Percentiles rank a stretch among this genome's conserved stretches.
Evolutionary conservation across 2,797 vertebrate genomes (phyloP).

Genomic region (Microchirus variegatus): DNA sequence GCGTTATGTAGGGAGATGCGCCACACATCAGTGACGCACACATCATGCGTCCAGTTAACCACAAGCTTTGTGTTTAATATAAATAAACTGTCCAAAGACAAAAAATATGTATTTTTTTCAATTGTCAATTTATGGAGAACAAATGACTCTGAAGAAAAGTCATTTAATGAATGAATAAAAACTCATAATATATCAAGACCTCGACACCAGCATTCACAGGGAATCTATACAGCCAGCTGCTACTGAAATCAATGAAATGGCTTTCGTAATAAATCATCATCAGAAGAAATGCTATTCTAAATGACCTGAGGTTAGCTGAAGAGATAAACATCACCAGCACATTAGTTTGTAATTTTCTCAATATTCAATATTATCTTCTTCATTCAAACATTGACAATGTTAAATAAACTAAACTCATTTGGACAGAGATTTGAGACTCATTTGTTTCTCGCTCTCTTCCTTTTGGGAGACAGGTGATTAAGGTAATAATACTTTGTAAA

Average conservation of each 20-base stretch:
- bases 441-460: constrained; percentile 9
- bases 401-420: constrained; percentile 59
- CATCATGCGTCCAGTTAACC: too few species aligned
- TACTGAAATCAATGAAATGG: constrained; percentile 42
- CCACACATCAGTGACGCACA: too few species aligned
- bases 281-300: constrained; percentile 42
- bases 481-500: not conserved
- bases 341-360: constrained; percentile 43
- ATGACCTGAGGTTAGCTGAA: constrained; percentile 37
- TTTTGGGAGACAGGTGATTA: constrained; percentile 11
- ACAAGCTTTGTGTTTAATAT: not conserved
- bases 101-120: not conserved
- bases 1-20: too few species aligned
- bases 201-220: constrained; percentile 16
- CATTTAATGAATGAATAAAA: too few species aligned
- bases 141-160: too few species aligned
- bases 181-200: constrained; percentile 1
- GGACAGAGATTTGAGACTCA: constrained; percentile 21
- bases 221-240: constrained; percentile 28
- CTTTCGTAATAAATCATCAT: constrained; percentile 51
- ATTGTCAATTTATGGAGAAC: too few species aligned
- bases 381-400: constrained; percentile 54
- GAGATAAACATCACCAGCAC: constrained; percentile 42
- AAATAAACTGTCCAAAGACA: constrained; percentile 17
- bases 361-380: constrained; percentile 48